These are phyloP conservation scores for Carettochelys insculpta DNA, from an alignment of 2,113 vertebrate species.

Conservation along the genomic window DNA sequence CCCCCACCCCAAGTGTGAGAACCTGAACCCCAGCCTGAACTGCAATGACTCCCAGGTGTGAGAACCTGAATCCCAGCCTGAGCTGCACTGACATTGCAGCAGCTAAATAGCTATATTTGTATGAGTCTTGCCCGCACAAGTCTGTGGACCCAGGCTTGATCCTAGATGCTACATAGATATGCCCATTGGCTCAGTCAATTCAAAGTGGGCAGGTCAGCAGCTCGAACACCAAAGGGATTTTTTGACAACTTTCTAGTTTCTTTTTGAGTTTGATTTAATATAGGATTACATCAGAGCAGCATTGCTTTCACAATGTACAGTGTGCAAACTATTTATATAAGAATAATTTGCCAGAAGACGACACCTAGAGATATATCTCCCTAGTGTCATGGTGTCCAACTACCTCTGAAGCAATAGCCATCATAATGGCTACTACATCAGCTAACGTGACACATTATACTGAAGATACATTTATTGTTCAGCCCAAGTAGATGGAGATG, in stretches of 20 bases:
- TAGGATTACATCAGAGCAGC: not conserved
- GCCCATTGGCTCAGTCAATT: not conserved
- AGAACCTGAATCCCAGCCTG: not conserved
- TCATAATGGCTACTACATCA: no score
- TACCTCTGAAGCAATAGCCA: no score
- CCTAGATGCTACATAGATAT: not conserved
- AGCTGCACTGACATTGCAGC: not conserved
- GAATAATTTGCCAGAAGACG: constrained; percentile 4
- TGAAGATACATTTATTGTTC: no score
- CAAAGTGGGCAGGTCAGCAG: not conserved
- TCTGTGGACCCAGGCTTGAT: not conserved
- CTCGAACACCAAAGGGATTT: not conserved
- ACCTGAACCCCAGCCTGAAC: no score
- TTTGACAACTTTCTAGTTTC: not conserved
- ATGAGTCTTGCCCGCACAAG: not conserved
- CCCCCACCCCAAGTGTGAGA: not conserved
- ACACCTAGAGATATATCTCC: not conserved
- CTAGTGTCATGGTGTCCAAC: no score
- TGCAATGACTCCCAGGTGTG: not conserved
- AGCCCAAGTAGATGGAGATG: no score
- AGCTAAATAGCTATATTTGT: not conserved
- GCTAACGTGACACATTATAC: no score
- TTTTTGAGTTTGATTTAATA: constrained; percentile 35
- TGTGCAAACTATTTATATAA: not conserved
- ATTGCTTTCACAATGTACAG: not conserved